These are phyloP conservation scores for Melinaea marsaeus DNA, from an alignment of 2,888 invertebrate species.

Conservation along the genomic window DNA sequence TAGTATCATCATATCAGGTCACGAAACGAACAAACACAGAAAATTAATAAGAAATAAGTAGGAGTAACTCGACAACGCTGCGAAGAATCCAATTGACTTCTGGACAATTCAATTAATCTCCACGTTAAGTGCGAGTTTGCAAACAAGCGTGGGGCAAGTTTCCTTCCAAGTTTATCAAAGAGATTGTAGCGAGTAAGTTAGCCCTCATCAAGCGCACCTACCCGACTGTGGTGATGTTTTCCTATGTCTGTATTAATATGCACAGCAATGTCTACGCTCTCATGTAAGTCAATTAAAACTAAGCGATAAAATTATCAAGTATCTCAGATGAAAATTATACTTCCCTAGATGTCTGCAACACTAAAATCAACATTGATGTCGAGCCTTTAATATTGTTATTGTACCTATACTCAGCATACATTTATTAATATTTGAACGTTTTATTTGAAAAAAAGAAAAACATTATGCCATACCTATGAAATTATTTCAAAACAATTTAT, in stretches of 20 bases:
- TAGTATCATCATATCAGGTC: not conserved
- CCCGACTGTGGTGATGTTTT: conserved; percentile 28
- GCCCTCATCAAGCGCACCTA: conserved; percentile 46
- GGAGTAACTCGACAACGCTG: conserved; percentile 34
- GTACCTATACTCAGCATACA: too few species aligned
- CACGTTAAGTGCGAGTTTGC: conserved; percentile 71
- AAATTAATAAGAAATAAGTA: conserved; percentile 10
- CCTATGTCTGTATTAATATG: conserved; percentile 18
- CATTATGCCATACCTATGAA: too few species aligned
- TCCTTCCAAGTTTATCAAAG: conserved; percentile 47
- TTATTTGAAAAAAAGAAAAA: too few species aligned
- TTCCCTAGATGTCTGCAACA: not conserved
- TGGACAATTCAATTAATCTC: conserved; percentile 72
- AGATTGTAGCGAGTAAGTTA: conserved; percentile 62
- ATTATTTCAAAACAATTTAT: too few species aligned
- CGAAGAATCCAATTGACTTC: conserved; percentile 69
- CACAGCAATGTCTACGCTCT: conserved; percentile 20
- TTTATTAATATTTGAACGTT: too few species aligned
- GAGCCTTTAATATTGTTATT: too few species aligned
- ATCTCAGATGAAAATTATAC: not conserved
- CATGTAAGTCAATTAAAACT: conserved; percentile 9
- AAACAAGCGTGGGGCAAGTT: conserved; percentile 66
- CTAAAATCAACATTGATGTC: too few species aligned
- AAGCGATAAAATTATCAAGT: not conserved
- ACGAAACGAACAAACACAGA: not conserved